Base-by-base conservation (phyloP, 2,797 vertebrate genomes). In the Oophaga sylvatica region DNA sequence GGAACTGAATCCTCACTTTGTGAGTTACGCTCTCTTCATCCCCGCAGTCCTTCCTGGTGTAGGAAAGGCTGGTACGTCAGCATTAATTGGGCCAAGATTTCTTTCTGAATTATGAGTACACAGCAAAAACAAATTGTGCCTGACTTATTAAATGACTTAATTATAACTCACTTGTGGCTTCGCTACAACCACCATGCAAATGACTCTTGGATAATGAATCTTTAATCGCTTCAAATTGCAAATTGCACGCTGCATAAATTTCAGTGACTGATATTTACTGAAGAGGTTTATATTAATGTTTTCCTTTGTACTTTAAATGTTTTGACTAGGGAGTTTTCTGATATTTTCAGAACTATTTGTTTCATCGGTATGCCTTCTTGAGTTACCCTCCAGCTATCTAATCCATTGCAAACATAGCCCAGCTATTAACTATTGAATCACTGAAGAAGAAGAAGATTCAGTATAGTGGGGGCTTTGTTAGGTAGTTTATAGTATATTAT, bases 141-240 rank as follows among this genome's bases (percentile, higher is more conserved):
- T 80, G 65, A 88, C 87, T 84, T 84, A 80, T 83, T 84, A 84
- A 88, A 88, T 60, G 67, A 75, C 82, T 81, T 88, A 84, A 84
- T 84, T 88, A 75, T 80, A 65, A 84, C 48, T 88, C 82, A 73
- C 81, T 84, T 84, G 82, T 88, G 77, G 76, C 57, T 81, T 80
- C 71, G 82, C 67, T 81, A 26, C 76, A 84, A 84, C 82, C 67
- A 75, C 57, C 57, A 88, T 65, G 77, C 82, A 84, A 73, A 88
- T 88, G 16, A 71, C 68, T 88, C 53, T 35, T 22, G 77, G 77
- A 88, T 84, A 88, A 88, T 88, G 87, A 81, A 84, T 84, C 41
- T 80, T 84, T 88, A 84, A 88, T 88, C 68, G 60, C 82, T 79
- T 84, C 57, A 77, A 84, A 84, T 78, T 80, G 77, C 67, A 80